Percentiles rank a stretch among this genome's conserved stretches.
Conservation (phyloP, 2,113 vertebrate genomes). For the Arenaria interpres region DNA sequence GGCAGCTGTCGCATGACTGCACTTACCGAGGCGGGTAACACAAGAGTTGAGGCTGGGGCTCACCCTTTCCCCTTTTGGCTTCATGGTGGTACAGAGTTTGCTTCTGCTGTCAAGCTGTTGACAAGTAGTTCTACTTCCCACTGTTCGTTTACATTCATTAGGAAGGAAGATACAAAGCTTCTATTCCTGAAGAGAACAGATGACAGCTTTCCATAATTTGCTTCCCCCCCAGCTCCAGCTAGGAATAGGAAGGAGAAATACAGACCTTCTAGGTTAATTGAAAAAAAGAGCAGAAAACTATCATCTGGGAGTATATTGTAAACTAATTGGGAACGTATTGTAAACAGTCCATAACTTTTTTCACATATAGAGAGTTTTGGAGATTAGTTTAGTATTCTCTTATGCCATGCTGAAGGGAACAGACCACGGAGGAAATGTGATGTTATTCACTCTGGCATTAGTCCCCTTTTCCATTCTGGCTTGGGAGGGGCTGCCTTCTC, state of each 20-base stretch:
- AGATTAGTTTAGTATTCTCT: neutral
- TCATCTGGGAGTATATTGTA: neutral
- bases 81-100: neutral
- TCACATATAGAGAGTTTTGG: neutral
- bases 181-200: neutral
- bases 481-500: slow-evolving; percentile 6
- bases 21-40: neutral
- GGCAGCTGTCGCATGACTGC: slow-evolving; percentile 19
- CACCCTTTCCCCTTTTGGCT: slow-evolving; percentile 13
- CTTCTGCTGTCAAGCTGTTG: neutral
- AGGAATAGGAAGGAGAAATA: neutral
- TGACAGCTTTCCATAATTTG: neutral
- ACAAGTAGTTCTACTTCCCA: neutral
- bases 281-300: neutral
- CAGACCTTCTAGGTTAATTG: neutral
- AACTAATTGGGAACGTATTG: neutral
- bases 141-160: neutral
- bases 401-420: neutral
- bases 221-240: neutral
- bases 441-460: slow-evolving; percentile 6
- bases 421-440: neutral
- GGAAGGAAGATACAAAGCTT: neutral
- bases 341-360: neutral
- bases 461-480: slow-evolving; percentile 14
- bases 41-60: neutral